phyloP scores from a whole-genome alignment of 2,888 invertebrate genomes.

The Drosophila tanythrix region DNA sequence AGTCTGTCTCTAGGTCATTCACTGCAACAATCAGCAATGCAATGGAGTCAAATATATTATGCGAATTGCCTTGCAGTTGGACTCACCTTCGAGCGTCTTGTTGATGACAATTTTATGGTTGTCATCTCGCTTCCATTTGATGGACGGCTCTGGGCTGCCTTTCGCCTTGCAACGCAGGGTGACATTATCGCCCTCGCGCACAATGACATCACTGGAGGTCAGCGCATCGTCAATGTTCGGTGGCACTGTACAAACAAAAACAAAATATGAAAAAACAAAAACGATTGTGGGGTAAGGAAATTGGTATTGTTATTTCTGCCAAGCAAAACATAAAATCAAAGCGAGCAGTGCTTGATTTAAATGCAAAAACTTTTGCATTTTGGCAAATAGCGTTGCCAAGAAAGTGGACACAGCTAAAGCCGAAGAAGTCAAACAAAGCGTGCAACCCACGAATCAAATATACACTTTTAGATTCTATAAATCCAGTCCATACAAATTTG shows the following conservation, averaged over 20 bases:
- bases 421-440: not conserved
- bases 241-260: conserved; percentile 88
- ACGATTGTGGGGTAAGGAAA: conserved; percentile 77
- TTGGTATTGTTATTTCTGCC: conserved; percentile 50
- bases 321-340: conserved; percentile 52
- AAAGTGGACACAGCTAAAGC: conserved; percentile 37
- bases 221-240: conserved; percentile 96
- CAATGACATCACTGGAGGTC: conserved; percentile 96
- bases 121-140: conserved; percentile 96
- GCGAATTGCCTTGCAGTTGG: conserved; percentile 9
- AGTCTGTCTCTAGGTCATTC: conserved; percentile 93
- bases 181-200: conserved; percentile 95
- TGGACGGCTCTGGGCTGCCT: conserved; percentile 94
- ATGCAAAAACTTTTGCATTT: conserved; percentile 68
- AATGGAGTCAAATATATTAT: conserved; percentile 12
- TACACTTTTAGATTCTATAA: conserved; percentile 19
- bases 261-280: not conserved
- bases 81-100: conserved; percentile 90
- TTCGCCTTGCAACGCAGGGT: conserved; percentile 95
- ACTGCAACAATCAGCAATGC: conserved; percentile 86
- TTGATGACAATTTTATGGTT: conserved; percentile 94
- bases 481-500: not conserved
- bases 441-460: conserved; percentile 13
- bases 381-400: conserved; percentile 58
- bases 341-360: conserved; percentile 58